A percentile compares a stretch with the other conserved stretches of the same genome.
Conservation (phyloP, 2,888 invertebrate species). For the Pristionchus mayeri region DNA sequence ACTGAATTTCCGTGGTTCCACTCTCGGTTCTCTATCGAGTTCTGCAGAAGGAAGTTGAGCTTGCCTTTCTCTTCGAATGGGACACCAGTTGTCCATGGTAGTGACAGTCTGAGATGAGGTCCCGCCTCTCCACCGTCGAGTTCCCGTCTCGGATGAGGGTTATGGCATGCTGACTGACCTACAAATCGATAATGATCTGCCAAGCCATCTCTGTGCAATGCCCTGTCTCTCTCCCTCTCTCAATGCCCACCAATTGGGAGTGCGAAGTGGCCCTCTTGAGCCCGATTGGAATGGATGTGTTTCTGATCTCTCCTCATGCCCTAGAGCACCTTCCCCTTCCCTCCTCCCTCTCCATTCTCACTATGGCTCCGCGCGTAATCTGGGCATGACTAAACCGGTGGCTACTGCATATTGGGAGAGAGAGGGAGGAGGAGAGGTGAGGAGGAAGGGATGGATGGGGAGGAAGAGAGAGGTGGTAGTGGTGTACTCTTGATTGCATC, state of each 20-base stretch:
- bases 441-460: slow-evolving; percentile 5
- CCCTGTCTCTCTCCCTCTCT: not conserved
- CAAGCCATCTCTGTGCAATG: not conserved
- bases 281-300: not conserved
- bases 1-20: slow-evolving; percentile 13
- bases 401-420: slow-evolving; percentile 25
- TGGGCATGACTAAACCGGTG: slow-evolving; percentile 49
- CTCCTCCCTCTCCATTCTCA: not conserved
- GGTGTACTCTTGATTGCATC: slow-evolving; percentile 39
- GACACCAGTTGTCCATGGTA: slow-evolving; percentile 36
- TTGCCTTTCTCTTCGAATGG: slow-evolving; percentile 44
- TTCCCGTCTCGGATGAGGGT: slow-evolving; percentile 34
- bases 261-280: slow-evolving; percentile 28
- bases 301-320: slow-evolving; percentile 1
- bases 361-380: slow-evolving; percentile 41
- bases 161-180: slow-evolving; percentile 33
- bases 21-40: not conserved
- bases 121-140: not conserved
- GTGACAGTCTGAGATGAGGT: slow-evolving; percentile 26
- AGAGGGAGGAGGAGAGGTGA: not conserved
- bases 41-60: not conserved
- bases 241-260: slow-evolving; percentile 31
- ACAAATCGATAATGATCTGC: slow-evolving; percentile 1
- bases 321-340: not conserved
- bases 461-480: not conserved